Percentiles rank a stretch among this genome's conserved stretches.
Conservation (phyloP, 2,113 vertebrate genomes). For the Gadus chalcogrammus region DNA sequence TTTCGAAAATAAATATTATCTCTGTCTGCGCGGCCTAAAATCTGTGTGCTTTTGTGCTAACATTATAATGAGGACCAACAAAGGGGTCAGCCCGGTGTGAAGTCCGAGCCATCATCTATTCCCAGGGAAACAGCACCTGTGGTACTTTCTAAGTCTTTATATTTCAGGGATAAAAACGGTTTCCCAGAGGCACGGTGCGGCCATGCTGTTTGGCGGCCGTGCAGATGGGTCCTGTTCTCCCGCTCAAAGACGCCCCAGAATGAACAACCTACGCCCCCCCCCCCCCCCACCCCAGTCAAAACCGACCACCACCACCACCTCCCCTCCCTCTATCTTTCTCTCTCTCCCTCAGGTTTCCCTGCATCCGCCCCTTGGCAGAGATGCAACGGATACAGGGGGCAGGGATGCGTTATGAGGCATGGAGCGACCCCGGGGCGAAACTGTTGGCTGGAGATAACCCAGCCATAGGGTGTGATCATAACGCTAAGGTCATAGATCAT, state of each 20-base stretch:
- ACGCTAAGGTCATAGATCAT: slow-evolving; percentile 62
- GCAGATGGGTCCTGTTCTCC: background rate
- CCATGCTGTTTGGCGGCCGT: background rate
- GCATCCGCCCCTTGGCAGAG: slow-evolving; percentile 53
- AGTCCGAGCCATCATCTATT: slow-evolving; percentile 35
- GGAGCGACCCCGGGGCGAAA: slow-evolving; percentile 56
- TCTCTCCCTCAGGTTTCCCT: slow-evolving; percentile 43
- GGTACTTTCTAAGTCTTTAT: slow-evolving; percentile 40
- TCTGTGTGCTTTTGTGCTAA: slow-evolving; percentile 56
- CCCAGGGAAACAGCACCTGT: slow-evolving; percentile 38
- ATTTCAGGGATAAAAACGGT: slow-evolving; percentile 2
- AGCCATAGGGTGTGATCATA: slow-evolving; percentile 39
- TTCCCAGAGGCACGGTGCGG: background rate
- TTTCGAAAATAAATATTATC: slow-evolving; percentile 77
- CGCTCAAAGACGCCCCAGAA: slow-evolving; percentile 17
- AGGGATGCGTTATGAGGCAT: slow-evolving; percentile 65
- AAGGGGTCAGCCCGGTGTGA: slow-evolving; percentile 49
- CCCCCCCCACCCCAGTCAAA: background rate
- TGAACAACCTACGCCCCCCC: background rate
- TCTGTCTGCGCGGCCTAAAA: slow-evolving; percentile 65
- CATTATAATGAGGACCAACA: slow-evolving; percentile 68
- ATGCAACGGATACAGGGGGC: slow-evolving; percentile 55
- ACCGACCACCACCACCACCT: too few species aligned
- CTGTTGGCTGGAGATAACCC: slow-evolving; percentile 62
- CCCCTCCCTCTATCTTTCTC: background rate